Base-by-base conservation (phyloP, 2,888 invertebrate species). In the Hipparchia semele region DNA sequence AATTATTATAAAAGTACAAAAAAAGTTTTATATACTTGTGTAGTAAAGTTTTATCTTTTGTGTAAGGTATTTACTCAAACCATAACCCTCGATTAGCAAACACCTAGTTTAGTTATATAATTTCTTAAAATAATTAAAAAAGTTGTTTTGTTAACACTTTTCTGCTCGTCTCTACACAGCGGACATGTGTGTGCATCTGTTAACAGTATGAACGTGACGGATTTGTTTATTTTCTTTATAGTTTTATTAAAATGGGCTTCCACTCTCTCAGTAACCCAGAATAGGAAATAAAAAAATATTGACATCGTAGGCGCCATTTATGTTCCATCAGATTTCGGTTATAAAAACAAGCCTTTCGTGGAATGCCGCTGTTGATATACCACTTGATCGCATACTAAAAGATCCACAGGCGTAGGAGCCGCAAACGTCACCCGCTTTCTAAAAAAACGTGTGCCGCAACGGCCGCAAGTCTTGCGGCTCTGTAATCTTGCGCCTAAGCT, bases 171-270 rank as follows among this genome's bases (percentile, higher is more conserved):
- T 79, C 76, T 80, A 79, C 78, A 49, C 70, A 13, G 58, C 58
- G 53, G 71, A 51, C 67, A 83, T 86, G 70, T 86, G 88, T 76
- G 74, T 82, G 80, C 88, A 88, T 87, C 82, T 88, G 89, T 82
- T 80, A 78, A 73, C 75, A 77, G 70, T 75, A 78, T 76, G 79
- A 76, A 78, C 78, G 74, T 78, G 80, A 78, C 78, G 76, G 76
- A 83, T 82, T 80, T 84, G 84, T 87, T 85, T 87, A 80, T 87
- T 87, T 84, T 83, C 72, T 76, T 76, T 79, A 69, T 66, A 75
- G 76, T 77, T 79, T 75, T 78, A 79, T 79, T 78, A 81, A 80
- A 81, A 79, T 78, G 78, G 80, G 74, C 72, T 76, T 74, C 75
- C 78, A 64, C 76, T 70, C 76, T 78, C 73, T 70, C 59, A 73